These are phyloP conservation scores for Triplophysa rosa DNA, from an alignment of 2,113 vertebrate species.

Conservation along the genomic window DNA sequence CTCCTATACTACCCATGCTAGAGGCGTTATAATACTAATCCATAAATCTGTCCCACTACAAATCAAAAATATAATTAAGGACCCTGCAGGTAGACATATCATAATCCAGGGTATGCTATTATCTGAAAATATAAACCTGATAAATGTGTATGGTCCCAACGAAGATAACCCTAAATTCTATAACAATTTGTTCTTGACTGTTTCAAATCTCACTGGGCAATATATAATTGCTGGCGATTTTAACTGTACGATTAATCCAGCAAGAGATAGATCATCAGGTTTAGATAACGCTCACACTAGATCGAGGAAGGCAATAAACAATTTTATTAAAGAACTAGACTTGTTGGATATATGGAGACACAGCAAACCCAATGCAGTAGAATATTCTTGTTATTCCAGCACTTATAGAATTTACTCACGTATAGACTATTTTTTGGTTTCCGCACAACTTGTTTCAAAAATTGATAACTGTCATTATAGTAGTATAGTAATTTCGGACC, in stretches of 20 bases:
- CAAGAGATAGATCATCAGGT: constrained; percentile 18
- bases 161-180: background rate
- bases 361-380: constrained; percentile 14
- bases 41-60: background rate
- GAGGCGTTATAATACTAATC: background rate
- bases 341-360: constrained; percentile 36
- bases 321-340: constrained; percentile 14
- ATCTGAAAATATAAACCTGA: background rate
- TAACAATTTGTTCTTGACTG: constrained; percentile 1
- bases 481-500: constrained; percentile 32
- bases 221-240: constrained; percentile 11
- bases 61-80: background rate
- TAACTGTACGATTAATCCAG: constrained; percentile 23
- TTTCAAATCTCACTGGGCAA: background rate
- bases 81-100: background rate
- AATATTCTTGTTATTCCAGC: constrained; percentile 38
- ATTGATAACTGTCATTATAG: constrained; percentile 12
- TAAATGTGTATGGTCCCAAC: background rate
- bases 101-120: background rate
- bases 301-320: constrained; percentile 16
- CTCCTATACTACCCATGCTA: constrained; percentile 5
- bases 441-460: constrained; percentile 18
- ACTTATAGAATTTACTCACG: background rate
- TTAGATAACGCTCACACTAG: constrained; percentile 19
- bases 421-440: constrained; percentile 37